phyloP scores from a whole-genome alignment of 2,888 invertebrate genomes.

The Diadegma fenestrale region DNA sequence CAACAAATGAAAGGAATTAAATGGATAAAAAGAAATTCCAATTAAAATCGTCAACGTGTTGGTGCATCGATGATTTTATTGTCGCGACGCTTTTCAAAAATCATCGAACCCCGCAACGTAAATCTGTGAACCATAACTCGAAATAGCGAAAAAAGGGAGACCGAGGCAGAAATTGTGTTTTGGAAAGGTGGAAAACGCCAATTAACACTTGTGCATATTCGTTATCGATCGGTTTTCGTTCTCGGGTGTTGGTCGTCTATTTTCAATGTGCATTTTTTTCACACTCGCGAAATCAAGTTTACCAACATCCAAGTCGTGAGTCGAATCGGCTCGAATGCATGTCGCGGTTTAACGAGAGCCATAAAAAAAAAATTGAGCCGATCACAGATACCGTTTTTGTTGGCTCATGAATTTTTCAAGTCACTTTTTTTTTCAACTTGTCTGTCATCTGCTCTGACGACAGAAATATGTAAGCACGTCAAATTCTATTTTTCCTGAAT shows the following conservation, averaged over 20 bases:
- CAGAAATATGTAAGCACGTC: background rate
- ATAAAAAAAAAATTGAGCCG: slow-evolving; percentile 10
- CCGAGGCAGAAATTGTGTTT: slow-evolving; percentile 60
- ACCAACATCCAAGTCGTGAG: background rate
- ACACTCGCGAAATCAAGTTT: slow-evolving; percentile 6
- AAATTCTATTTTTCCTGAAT: background rate
- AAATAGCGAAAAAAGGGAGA: background rate
- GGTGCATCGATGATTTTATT: background rate
- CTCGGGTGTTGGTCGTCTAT: background rate
- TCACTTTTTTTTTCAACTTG: background rate
- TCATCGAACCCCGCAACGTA: background rate
- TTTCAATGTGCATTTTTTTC: slow-evolving; percentile 7
- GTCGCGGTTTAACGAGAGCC: background rate
- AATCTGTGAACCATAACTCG: background rate
- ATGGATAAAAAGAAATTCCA: background rate
- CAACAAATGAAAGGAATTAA: background rate
- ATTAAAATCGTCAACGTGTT: background rate
- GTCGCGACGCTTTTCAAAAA: background rate
- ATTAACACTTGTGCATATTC: slow-evolving; percentile 72
- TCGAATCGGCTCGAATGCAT: background rate
- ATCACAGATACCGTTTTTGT: background rate
- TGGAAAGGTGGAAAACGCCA: slow-evolving; percentile 75
- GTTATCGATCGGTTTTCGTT: slow-evolving; percentile 54
- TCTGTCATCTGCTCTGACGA: background rate
- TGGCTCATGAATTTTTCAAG: background rate